These are phyloP conservation scores for Choristoneura fumiferana DNA, from an alignment of 1,140 invertebrate genomes.

Conservation along the genomic window DNA sequence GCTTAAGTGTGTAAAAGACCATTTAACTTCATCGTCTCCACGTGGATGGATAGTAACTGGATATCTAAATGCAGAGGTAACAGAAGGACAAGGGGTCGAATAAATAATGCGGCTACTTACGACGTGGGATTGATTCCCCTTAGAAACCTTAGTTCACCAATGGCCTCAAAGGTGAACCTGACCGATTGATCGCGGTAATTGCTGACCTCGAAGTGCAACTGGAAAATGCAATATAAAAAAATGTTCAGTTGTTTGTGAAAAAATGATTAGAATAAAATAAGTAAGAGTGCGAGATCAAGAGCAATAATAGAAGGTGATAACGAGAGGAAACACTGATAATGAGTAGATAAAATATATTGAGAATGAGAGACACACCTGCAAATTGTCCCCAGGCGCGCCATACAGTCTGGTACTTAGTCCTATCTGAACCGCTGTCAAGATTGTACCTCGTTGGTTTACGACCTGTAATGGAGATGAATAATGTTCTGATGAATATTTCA, in stretches of 20 bases:
- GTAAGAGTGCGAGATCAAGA: too few relatives aligned
- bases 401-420: slow-evolving; percentile 61
- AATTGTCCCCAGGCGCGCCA: slow-evolving; percentile 58
- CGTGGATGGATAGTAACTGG: too few relatives aligned
- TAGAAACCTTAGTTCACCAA: slow-evolving; percentile 76
- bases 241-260: neutral
- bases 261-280: too few relatives aligned
- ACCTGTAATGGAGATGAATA: slow-evolving; percentile 38
- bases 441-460: slow-evolving; percentile 47
- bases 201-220: slow-evolving; percentile 79
- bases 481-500: too few relatives aligned
- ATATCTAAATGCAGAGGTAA: too few relatives aligned
- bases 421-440: slow-evolving; percentile 65
- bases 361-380: slow-evolving; percentile 66
- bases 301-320: too few relatives aligned
- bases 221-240: slow-evolving; percentile 28
- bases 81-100: too few relatives aligned
- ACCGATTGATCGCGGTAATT: slow-evolving; percentile 76
- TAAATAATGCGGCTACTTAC: too few relatives aligned
- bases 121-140: slow-evolving; percentile 58
- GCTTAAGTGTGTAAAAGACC: too few relatives aligned
- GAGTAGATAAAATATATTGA: too few relatives aligned
- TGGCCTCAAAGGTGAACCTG: slow-evolving; percentile 75
- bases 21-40: too few relatives aligned
- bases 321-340: too few relatives aligned